Conservation (phyloP, 2,797 vertebrate species). For the Ceyx erithaca region DNA sequence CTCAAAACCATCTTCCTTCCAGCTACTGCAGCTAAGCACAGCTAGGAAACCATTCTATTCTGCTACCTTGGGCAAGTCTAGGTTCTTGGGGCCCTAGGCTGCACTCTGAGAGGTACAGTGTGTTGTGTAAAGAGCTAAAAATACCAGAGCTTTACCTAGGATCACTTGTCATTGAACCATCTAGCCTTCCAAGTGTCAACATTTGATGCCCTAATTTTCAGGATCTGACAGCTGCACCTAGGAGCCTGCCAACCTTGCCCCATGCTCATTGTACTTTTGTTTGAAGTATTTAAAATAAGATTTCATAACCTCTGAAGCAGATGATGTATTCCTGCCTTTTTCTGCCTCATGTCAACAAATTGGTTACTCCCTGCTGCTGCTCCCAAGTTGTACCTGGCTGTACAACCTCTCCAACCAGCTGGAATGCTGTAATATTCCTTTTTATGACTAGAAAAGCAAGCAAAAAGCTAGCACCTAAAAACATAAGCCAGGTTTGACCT, state of each 20-base stretch:
- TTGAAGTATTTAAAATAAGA: conserved; percentile 68
- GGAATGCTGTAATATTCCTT: conserved; percentile 9
- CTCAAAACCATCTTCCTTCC: not conserved
- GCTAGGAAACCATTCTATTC: conserved; percentile 35
- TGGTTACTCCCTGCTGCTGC: conserved; percentile 32
- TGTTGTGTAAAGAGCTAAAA: conserved; percentile 76
- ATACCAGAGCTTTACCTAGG: conserved; percentile 76
- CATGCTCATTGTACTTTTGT: conserved; percentile 57
- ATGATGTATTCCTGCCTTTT: conserved; percentile 49
- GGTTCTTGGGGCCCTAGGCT: conserved; percentile 31
- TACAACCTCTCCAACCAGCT: conserved; percentile 13
- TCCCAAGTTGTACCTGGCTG: conserved; percentile 29
- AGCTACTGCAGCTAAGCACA: conserved; percentile 3
- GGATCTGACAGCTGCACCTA: conserved; percentile 77
- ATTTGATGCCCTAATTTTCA: conserved; percentile 75
- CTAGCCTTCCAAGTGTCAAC: conserved; percentile 77
- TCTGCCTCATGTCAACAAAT: conserved; percentile 29
- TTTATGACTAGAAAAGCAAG: not conserved
- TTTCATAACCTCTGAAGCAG: conserved; percentile 49
- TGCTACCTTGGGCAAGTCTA: conserved; percentile 23
- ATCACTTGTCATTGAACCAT: conserved; percentile 76
- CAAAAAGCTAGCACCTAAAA: not conserved
- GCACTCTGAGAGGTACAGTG: conserved; percentile 71
- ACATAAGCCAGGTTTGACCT: conserved; percentile 49
- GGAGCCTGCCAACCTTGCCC: conserved; percentile 71